Evolutionary conservation across 2,797 vertebrate species (phyloP), one percentile per base, ranked within the genome.

Genomic region (Enteromius treurensis): DNA sequence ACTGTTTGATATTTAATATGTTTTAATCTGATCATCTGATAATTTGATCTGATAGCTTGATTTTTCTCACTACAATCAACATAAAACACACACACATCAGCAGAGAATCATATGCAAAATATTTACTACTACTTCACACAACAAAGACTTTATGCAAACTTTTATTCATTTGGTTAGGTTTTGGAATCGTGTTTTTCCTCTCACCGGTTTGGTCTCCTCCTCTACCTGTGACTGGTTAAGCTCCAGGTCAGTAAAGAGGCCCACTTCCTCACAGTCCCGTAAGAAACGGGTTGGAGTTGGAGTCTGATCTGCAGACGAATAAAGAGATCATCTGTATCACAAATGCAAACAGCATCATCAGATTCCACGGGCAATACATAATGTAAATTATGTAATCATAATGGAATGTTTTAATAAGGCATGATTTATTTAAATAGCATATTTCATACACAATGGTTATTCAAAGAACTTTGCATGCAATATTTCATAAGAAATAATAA

Each of bases 211-310:
- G 88, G 91, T 94, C 90, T 93, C 95, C 91, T 98, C 95, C 78
- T 97, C 97, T 84, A 97, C 97, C 88, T 97, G 95, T 65, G 94
- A 95, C 92, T 97, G 97, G 87, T 96, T 94, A 88, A 99, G 97
- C 89, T 99, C 98, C 4, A 99, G 96, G 86, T 99, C 98, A 23
- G 94, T 98, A 92, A 99, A 99, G 88, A 99, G 96, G 26, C 97
- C 98, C 5, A 99, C 98, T 90, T 99, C 98, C 85, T 99, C 98
- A 85, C 98, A 99, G 92, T 98, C 99, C 94, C 96, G 97, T 93
- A 99, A 92, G 92, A 99, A 99, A 77, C 96, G 95, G 0, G 98
- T 99, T 23, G 98, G 98, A 0, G 98, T 99, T 0, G 98, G 98
- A 79, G 98, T 99, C 92, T 99, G 97, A 94, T 98, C 98, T 99